A percentile compares a stretch with the other conserved stretches of the same genome.
Evolutionary conservation across 2,888 invertebrate species (phyloP).

Genomic region (Caenorhabditis sulstoni): DNA sequence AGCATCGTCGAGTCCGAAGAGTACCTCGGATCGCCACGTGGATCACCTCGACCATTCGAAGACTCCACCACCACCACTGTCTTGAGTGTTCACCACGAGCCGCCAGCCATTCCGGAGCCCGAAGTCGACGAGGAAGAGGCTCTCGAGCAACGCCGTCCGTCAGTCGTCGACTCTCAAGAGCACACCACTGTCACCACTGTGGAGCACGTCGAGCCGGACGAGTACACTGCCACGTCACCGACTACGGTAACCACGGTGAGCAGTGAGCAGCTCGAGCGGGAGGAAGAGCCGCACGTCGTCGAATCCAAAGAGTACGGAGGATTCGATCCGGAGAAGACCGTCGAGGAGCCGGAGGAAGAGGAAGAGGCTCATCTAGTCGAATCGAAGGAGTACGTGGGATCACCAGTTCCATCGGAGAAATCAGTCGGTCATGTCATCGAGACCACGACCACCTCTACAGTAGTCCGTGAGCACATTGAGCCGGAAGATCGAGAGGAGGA

Average conservation of each 20-base stretch:
- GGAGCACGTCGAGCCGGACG: conserved; percentile 26
- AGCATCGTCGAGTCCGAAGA: conserved; percentile 33
- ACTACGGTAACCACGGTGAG: conserved; percentile 21
- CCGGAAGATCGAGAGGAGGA: conserved; percentile 15
- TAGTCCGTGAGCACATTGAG: neutral
- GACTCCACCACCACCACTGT: conserved; percentile 51
- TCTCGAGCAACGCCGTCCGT: conserved; percentile 22
- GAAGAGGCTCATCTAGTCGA: conserved; percentile 3
- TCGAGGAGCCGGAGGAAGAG: neutral
- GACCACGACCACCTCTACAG: conserved; percentile 11
- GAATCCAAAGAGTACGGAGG: conserved; percentile 22
- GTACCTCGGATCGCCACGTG: conserved; percentile 11
- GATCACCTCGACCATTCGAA: conserved; percentile 41
- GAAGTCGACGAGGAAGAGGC: conserved; percentile 46
- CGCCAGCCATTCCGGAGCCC: conserved; percentile 45
- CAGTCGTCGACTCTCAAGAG: conserved; percentile 29
- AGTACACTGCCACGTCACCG: conserved; percentile 11
- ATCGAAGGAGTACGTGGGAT: conserved; percentile 21
- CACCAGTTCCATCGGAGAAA: conserved; percentile 32
- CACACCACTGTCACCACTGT: conserved; percentile 31
- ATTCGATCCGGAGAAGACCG: neutral
- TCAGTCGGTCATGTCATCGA: conserved; percentile 26
- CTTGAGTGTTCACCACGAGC: conserved; percentile 48
- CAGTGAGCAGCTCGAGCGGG: conserved; percentile 31
- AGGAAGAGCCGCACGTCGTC: conserved; percentile 14